Base-by-base conservation (phyloP, 2,888 invertebrate species). In the Athalia cordata region DNA sequence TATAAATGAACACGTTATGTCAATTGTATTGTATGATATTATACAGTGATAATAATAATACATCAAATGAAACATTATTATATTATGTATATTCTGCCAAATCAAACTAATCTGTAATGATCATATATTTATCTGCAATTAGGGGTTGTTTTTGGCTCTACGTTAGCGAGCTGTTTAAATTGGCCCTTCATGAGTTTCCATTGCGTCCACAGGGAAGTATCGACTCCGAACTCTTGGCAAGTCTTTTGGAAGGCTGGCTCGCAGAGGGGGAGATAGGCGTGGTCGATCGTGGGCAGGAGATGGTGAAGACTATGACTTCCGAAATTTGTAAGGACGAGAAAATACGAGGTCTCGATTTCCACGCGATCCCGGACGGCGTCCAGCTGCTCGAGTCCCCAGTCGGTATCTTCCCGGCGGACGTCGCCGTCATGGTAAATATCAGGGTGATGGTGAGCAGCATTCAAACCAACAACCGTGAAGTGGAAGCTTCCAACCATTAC, bases 301-400 rank as follows among this genome's bases (percentile, higher is more conserved):
- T 97, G 97, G 88, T 97, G 96, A 1, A 96, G 90, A 0, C 92
- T 92, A 86, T 97, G 97, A 79, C 95, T 94, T 0, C 96, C 96
- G 84, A 95, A 96, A 80, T 94, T 92, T 0, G 95, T 94, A 75
- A 96, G 87, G 0, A 93, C 93, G 80, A 95, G 90, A 86, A 95
- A 94, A 80, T 93, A 92, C 62, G 93, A 93, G 11, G 93, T 93
- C 8, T 93, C 93, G 79, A 94, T 91, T 81, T 95, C 94, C 15
- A 92, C 91, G 80, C 96, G 92, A 86, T 96, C 96, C 50, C 94
- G 93, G 0, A 95, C 92, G 0, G 96, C 93, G 85, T 96, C 95
- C 81, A 96, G 85, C 88, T 96, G 95, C 84, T 94, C 93, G 0
- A 96, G 87, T 3, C 96, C 96, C 96, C 96, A 96, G 87, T 96